Percentiles rank a stretch among this genome's conserved stretches.
Evolutionary conservation across 1,140 invertebrate species (phyloP).

Genomic region (Oppia nitens): DNA sequence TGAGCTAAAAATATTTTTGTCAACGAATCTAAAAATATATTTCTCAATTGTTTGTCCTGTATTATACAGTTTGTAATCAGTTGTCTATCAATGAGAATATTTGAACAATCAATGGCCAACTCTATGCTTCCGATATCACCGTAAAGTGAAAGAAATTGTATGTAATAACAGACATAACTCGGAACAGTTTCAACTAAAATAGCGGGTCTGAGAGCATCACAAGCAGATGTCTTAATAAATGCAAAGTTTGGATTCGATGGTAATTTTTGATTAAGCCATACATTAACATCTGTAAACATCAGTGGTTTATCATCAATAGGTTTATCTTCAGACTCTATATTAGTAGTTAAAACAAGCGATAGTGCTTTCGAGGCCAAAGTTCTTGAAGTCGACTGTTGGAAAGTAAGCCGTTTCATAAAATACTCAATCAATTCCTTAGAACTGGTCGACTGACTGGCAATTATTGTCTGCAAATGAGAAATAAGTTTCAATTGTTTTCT

Average conservation of each 20-base stretch:
- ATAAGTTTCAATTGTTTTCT: constrained; percentile 62
- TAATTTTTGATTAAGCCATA: constrained; percentile 57
- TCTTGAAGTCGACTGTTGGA: constrained; percentile 54
- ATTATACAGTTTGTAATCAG: constrained; percentile 50
- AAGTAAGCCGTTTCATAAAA: constrained; percentile 66
- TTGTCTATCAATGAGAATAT: constrained; percentile 78
- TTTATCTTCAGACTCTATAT: background rate
- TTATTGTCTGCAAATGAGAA: constrained; percentile 42
- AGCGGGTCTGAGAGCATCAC: constrained; percentile 35
- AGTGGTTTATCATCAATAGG: constrained; percentile 9
- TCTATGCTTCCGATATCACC: constrained; percentile 24
- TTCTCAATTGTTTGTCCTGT: background rate
- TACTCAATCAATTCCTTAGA: constrained; percentile 74
- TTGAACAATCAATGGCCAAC: constrained; percentile 55
- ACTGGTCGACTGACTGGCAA: constrained; percentile 38
- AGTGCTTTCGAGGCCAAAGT: constrained; percentile 50
- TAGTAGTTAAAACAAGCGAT: constrained; percentile 12
- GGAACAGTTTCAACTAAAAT: constrained; percentile 80
- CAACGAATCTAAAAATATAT: constrained; percentile 46
- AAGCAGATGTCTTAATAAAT: constrained; percentile 28
- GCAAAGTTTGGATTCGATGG: constrained; percentile 37
- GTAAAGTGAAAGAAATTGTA: constrained; percentile 61
- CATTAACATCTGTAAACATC: constrained; percentile 22
- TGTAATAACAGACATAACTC: constrained; percentile 64
- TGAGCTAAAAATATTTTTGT: constrained; percentile 59